Evolutionary conservation across 2,888 invertebrate genomes (phyloP), one percentile per base, ranked within the genome.

Genomic region (Acrobasis repandana): DNA sequence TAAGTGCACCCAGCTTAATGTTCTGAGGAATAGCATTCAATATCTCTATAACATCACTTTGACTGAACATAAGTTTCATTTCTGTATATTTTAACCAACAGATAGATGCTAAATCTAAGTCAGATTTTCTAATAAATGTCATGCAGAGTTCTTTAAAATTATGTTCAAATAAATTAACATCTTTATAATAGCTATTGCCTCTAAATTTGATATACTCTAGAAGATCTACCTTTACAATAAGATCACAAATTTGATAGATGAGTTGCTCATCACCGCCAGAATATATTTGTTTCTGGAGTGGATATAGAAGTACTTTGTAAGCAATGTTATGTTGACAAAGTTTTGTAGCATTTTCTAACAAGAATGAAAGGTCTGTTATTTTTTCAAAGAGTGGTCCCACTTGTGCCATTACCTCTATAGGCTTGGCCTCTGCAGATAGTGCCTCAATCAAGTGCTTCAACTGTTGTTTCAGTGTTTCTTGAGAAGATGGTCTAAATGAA

Each of bases 71-170:
- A 28, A 80, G 62, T 63, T 84, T 84, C 20, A 85, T 70, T 72
- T 86, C 85, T 61, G 83, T 83, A 76, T 86, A 90, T 72, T 92
- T 92, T 56, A 91, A 71, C 90, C 90, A 91, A 72, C 90, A 89
- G 70, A 91, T 88, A 50, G 88, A 87, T 64, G 90, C 90, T 66
- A 92, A 78, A 75, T 91, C 91, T 67, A 90, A 82, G 77, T 92
- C 90, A 59, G 81, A 76, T 66, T 90, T 86, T 10, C 80, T 75
- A 70, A 91, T 75, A 74, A 91, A 91, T 61, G 72, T 69, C 33
- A 82, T 74, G 74, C 88, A 88, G 18, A 91, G 74, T 64, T 90
- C 79, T 69, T 82, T 80, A 66, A 79, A 80, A 64, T 77, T 77
- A 62, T 78, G 74, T 50, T 84, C 76, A 79, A 86, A 86, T 48